Base-by-base conservation (phyloP, 1,140 invertebrate species). In the Trichonephila clavipes region DNA sequence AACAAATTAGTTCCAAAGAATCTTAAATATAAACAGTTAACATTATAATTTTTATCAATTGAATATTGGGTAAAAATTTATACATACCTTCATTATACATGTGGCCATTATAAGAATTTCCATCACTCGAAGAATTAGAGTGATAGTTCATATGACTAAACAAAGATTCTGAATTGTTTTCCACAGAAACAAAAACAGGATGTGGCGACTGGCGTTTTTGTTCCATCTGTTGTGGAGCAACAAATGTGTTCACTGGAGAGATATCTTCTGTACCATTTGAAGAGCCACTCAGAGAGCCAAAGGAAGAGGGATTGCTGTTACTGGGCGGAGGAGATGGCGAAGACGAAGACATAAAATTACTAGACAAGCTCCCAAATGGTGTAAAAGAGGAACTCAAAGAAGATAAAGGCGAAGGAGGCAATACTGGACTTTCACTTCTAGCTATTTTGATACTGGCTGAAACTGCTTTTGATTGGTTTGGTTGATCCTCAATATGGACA, bases 361-460 rank as follows among this genome's bases (percentile, higher is more conserved):
- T 93, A 28, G 92, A 93, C 62, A 93, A 88, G 92, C 92, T 93
- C 92, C 92, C 92, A 66, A 93, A 93, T 82, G 92, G 92, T 81
- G 92, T 93, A 51, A 93, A 93, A 21, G 92, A 93, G 86, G 92
- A 93, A 88, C 85, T 93, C 24, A 86, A 88, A 64, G 92, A 93
- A 28, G 92, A 93, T 61, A 93, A 77, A n/a, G 92, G 92, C 16
- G 92, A 93, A 82, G 92, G 86, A 34, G 92, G 86, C 69, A 88
- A 58, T 12, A 81, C 86, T 16, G 92, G 92, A 64, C 92, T 93
- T 40, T 93, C 86, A 58, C 92, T 93, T 24, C 92, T 69, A 59
- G 92, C 92, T 40, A 93, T 93, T 64, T 93, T 72, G 86, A 93
- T 93, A n/a, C 92, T 93, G n/a, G 92, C 92, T 19, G 92, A 93